Conservation (phyloP, 2,797 vertebrate species). For the Lateolabrax maculatus region DNA sequence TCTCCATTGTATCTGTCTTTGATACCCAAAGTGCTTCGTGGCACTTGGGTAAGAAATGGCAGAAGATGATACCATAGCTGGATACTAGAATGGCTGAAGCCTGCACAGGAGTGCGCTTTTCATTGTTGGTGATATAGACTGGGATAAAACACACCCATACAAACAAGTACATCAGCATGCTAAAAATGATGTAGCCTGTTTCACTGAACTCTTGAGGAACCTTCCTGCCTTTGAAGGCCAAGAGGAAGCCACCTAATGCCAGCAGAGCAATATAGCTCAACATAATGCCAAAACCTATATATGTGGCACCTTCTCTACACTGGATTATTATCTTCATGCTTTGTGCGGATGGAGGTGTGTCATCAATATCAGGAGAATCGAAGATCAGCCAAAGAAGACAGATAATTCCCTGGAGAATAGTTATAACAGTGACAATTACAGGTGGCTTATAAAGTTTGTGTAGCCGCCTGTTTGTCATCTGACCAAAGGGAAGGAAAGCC, state of each 20-base stretch:
- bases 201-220: slow-evolving; percentile 78
- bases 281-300: slow-evolving; percentile 74
- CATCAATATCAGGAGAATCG: slow-evolving; percentile 50
- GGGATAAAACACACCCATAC: slow-evolving; percentile 84
- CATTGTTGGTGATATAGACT: slow-evolving; percentile 68
- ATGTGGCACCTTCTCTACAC: slow-evolving; percentile 69
- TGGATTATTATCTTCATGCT: slow-evolving; percentile 49
- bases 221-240: slow-evolving; percentile 78
- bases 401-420: slow-evolving; percentile 66
- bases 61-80: slow-evolving; percentile 81
- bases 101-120: slow-evolving; percentile 68
- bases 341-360: slow-evolving; percentile 23
- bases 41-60: slow-evolving; percentile 80
- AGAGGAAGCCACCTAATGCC: slow-evolving; percentile 74
- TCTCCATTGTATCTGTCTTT: slow-evolving; percentile 20
- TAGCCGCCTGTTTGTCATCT: slow-evolving; percentile 27
- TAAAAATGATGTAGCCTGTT: slow-evolving; percentile 77
- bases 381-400: slow-evolving; percentile 78
- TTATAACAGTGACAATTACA: slow-evolving; percentile 58
- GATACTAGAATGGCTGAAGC: slow-evolving; percentile 80
- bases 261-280: slow-evolving; percentile 77
- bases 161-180: slow-evolving; percentile 84
- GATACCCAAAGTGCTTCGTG: slow-evolving; percentile 58
- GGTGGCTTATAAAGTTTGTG: slow-evolving; percentile 68
- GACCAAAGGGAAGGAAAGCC: slow-evolving; percentile 70